A percentile compares a stretch with the other conserved stretches of the same genome.
These are phyloP conservation scores for Ophion slaviceki DNA, from an alignment of 2,888 invertebrate species.

Conservation along the genomic window DNA sequence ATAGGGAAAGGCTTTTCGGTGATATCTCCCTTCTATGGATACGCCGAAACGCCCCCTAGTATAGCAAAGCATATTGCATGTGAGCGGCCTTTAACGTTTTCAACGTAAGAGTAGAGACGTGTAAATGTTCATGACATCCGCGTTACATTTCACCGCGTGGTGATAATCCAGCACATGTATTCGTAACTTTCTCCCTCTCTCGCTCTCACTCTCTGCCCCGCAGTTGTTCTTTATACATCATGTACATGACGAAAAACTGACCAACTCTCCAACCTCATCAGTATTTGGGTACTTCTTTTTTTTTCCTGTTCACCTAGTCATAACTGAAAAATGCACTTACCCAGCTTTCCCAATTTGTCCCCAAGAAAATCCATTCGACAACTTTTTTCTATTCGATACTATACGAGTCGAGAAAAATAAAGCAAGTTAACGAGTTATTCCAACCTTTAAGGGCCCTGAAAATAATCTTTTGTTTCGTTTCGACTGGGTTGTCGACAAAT, in stretches of 20 bases:
- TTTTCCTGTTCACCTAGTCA: background rate
- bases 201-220: background rate
- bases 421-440: too few relatives aligned
- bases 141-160: constrained; percentile 37
- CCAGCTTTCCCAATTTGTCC: too few relatives aligned
- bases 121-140: constrained; percentile 45
- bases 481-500: too few relatives aligned
- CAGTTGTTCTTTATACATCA: background rate
- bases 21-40: constrained; percentile 42
- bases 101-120: constrained; percentile 23
- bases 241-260: background rate
- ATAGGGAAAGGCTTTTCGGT: constrained; percentile 40
- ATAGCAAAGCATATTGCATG: constrained; percentile 46
- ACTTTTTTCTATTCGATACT: too few relatives aligned
- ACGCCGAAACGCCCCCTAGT: constrained; percentile 48
- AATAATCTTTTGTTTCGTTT: too few relatives aligned
- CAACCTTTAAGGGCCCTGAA: too few relatives aligned
- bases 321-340: background rate
- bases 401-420: too few relatives aligned
- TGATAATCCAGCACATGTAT: constrained; percentile 37
- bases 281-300: background rate
- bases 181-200: background rate
- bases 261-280: background rate
- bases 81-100: constrained; percentile 46
- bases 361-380: too few relatives aligned